Conservation (phyloP, 2,888 invertebrate species). For the Smittia aterrima region DNA sequence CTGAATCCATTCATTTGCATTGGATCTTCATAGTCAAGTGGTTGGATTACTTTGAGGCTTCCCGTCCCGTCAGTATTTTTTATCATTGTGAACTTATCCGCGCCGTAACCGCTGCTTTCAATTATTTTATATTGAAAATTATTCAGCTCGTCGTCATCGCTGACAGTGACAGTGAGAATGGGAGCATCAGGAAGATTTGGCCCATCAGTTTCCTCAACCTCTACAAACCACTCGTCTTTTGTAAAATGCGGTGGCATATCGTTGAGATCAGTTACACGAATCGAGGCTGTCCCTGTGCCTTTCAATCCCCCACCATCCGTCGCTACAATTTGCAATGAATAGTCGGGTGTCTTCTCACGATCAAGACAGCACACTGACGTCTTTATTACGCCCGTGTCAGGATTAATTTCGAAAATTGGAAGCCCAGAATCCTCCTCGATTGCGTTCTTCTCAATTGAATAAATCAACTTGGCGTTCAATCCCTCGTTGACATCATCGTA, state of each 20-base stretch:
- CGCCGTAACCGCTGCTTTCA: slow-evolving; percentile 54
- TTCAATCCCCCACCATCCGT: slow-evolving; percentile 56
- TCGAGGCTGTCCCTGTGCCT: slow-evolving; percentile 58
- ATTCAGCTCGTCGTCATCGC: slow-evolving; percentile 56
- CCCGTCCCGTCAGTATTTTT: slow-evolving; percentile 55
- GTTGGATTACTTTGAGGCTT: slow-evolving; percentile 55
- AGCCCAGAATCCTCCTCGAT: slow-evolving; percentile 58
- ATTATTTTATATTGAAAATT: slow-evolving; percentile 56
- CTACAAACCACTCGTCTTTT: slow-evolving; percentile 56
- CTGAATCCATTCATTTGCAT: slow-evolving; percentile 56
- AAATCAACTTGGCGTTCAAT: slow-evolving; percentile 59
- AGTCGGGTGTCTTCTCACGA: slow-evolving; percentile 56
- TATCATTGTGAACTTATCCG: slow-evolving; percentile 56
- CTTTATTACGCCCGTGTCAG: slow-evolving; percentile 57
- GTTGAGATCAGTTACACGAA: slow-evolving; percentile 59
- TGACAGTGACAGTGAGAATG: slow-evolving; percentile 55
- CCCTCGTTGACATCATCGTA: slow-evolving; percentile 59
- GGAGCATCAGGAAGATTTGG: slow-evolving; percentile 53
- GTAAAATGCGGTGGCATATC: slow-evolving; percentile 60
- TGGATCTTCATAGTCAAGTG: slow-evolving; percentile 58
- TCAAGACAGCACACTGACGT: slow-evolving; percentile 56
- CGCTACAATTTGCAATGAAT: slow-evolving; percentile 56
- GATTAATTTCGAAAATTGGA: slow-evolving; percentile 58
- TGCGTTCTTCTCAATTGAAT: slow-evolving; percentile 58
- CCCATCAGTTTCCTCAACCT: slow-evolving; percentile 56